Base-by-base conservation (phyloP, 1,140 invertebrate genomes). In the Tachypleus tridentatus region DNA sequence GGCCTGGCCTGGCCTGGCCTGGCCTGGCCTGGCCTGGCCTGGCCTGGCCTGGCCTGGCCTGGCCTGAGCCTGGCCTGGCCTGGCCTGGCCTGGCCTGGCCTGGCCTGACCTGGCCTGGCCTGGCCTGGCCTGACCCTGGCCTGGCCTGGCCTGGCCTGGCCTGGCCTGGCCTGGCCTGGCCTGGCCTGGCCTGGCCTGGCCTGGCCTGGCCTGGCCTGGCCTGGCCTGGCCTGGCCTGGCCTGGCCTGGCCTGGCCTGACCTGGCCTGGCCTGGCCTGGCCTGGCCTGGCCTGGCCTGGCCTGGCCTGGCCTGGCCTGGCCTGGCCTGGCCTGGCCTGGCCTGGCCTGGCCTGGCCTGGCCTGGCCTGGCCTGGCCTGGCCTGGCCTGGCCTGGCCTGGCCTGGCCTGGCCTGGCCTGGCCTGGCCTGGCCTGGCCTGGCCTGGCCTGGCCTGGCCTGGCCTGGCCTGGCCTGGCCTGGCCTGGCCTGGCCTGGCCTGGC, bases 301-400 rank as follows among this genome's bases (percentile, higher is more conserved):
- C 67, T 66, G 68, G 68, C 69, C 68, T 70, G 68, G 59, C 67
- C 67, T 69, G 63, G 56, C 62, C 68, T 70, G 63, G 67, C 68
- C 67, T 69, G 68, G 62, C 67, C 68, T 70, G 68, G 67, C 67
- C 61, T 70, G 65, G 57, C 62, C 58, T 69, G 64, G 69, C 69
- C 69, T 70, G 69, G 69, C 69, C 69, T 70, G 68, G 69, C 69
- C 69, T 70, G 69, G 69, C 69, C 69, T 70, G 69, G 69, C 69
- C 69, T 70, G 69, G 66, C 68, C 67, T 69, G 69, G 66, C 69
- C 67, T 70, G 69, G 69, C 69, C 67, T 70, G 69, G 69, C 69
- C 69, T 70, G 69, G 69, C 69, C 69, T 70, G 69, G 58, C 69
- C 64, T 67, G 70, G 68, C 66, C 53, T 53, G 49, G 64, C 66